phyloP scores from a whole-genome alignment of 1,140 invertebrate genomes.

The Diabrotica undecimpunctata region DNA sequence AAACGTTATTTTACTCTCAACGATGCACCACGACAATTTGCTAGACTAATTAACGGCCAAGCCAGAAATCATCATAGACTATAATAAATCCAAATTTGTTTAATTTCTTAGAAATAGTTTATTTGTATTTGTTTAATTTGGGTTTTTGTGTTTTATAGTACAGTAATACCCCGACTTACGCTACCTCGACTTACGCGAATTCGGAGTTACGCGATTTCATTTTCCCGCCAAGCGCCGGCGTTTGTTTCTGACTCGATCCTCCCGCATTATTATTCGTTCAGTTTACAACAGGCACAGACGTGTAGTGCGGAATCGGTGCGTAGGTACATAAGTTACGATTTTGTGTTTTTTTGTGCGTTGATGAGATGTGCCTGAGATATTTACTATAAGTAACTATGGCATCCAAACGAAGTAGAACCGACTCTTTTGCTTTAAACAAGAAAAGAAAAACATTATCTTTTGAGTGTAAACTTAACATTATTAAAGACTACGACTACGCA shows the following conservation, averaged over 20 bases:
- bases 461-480: conserved; percentile 16
- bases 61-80: too few species aligned
- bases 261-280: neutral
- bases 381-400: conserved; percentile 12
- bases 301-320: too few species aligned
- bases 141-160: neutral
- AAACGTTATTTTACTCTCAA: too few species aligned
- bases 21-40: too few species aligned
- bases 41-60: too few species aligned
- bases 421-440: conserved; percentile 14
- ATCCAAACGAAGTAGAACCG: conserved; percentile 14
- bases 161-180: conserved; percentile 22
- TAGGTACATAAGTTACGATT: too few species aligned
- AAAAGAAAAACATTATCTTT: conserved; percentile 19
- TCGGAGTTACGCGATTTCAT: conserved; percentile 10
- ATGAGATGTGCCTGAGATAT: too few species aligned
- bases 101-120: too few species aligned
- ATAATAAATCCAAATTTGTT: too few species aligned
- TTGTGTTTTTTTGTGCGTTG: too few species aligned
- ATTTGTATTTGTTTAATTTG: too few species aligned
- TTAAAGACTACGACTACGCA: conserved; percentile 8
- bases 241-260: neutral
- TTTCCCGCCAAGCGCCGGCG: neutral
- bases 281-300: too few species aligned
- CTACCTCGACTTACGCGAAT: conserved; percentile 13